phyloP scores from a whole-genome alignment of 2,797 vertebrate species.

The Erethizon dorsatum region DNA sequence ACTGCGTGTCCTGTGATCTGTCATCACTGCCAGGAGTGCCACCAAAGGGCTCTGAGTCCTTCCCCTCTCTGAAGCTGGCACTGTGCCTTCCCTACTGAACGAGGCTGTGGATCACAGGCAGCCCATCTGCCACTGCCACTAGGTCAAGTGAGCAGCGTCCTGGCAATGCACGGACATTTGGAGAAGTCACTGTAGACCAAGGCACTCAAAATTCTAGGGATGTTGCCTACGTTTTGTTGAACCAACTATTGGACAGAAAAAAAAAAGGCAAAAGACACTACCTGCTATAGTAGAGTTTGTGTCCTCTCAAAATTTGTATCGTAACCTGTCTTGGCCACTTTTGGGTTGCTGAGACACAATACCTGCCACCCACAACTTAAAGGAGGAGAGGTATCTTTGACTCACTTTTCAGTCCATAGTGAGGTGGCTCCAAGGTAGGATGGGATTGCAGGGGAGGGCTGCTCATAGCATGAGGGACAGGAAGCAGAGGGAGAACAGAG shows the following conservation, averaged over 20 bases:
- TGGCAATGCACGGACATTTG: background rate
- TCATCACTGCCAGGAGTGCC: background rate
- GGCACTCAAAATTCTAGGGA: background rate
- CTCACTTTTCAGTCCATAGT: background rate
- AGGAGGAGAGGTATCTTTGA: no score
- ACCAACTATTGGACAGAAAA: background rate
- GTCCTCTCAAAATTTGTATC: background rate
- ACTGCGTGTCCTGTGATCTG: background rate
- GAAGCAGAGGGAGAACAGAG: background rate
- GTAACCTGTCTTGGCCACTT: background rate
- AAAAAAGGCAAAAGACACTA: background rate
- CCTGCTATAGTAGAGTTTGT: background rate
- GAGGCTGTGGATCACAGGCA: background rate
- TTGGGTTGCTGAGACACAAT: background rate
- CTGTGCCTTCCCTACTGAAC: background rate
- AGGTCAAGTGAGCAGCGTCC: background rate
- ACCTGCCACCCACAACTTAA: background rate
- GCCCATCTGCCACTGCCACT: background rate
- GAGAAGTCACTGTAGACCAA: background rate
- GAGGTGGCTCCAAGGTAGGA: background rate
- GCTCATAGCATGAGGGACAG: background rate
- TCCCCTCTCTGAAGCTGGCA: background rate
- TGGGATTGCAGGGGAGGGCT: background rate
- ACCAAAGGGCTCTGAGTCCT: background rate
- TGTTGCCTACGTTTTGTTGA: background rate